Evolutionary conservation across 2,888 invertebrate species (phyloP).

Genomic region (Disparrhopalites patrizii): DNA sequence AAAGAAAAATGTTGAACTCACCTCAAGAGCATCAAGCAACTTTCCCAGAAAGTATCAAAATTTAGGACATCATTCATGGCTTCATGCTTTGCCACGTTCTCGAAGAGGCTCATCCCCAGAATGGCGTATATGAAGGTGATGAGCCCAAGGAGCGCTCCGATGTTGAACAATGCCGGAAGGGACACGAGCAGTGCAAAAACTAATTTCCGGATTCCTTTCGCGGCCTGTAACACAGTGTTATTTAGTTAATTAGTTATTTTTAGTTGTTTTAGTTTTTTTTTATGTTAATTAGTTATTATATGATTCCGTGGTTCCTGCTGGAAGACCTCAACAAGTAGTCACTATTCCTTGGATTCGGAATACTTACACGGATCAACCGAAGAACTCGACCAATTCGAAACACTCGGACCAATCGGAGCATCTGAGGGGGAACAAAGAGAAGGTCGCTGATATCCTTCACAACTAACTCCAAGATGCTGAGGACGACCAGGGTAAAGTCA

Average conservation of each 20-base stretch:
- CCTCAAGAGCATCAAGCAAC: constrained; percentile 76
- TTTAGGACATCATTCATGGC: constrained; percentile 91
- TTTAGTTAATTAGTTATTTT: background rate
- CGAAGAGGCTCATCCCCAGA: constrained; percentile 93
- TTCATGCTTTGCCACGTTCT: constrained; percentile 82
- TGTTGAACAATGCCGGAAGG: constrained; percentile 91
- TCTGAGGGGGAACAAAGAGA: constrained; percentile 42
- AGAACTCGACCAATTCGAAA: constrained; percentile 97
- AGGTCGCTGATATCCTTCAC: constrained; percentile 45
- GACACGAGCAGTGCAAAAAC: constrained; percentile 92
- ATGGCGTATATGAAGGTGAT: constrained; percentile 96
- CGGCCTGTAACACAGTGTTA: constrained; percentile 61
- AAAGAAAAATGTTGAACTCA: background rate
- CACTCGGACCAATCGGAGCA: constrained; percentile 64
- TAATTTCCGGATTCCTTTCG: constrained; percentile 93
- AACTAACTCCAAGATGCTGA: constrained; percentile 70
- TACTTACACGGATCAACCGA: constrained; percentile 89
- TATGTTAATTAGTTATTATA: no score
- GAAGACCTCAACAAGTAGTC: no score
- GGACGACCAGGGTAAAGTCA: constrained; percentile 87
- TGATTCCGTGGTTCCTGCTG: no score
- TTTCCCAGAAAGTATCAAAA: constrained; percentile 91
- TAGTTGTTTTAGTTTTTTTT: no score
- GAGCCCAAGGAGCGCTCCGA: constrained; percentile 84
- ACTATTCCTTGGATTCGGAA: no score